A percentile compares a stretch with the other conserved stretches of the same genome.
Conservation (phyloP, 2,113 vertebrate species). For the Solea senegalensis region DNA sequence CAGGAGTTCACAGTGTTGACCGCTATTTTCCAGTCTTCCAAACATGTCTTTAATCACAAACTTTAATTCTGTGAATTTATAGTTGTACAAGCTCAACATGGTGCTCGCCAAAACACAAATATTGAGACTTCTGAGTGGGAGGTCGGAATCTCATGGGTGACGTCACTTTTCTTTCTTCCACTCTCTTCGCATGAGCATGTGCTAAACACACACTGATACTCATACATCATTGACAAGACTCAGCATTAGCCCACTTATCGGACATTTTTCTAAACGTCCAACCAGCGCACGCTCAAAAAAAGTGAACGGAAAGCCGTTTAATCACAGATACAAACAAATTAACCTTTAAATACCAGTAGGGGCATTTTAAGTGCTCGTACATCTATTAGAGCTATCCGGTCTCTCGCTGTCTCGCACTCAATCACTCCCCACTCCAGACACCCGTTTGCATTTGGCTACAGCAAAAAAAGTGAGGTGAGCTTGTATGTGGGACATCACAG, state of each 20-base stretch:
- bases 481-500: conserved; percentile 75
- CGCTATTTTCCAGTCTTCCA: no score
- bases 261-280: conserved; percentile 61
- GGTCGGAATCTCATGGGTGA: no score
- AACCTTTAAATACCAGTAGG: conserved; percentile 76
- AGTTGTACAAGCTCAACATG: no score
- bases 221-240: conserved; percentile 42
- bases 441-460: conserved; percentile 43
- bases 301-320: conserved; percentile 67
- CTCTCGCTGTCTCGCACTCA: conserved; percentile 33
- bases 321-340: conserved; percentile 76
- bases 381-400: conserved; percentile 41
- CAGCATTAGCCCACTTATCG: conserved; percentile 46
- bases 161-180: no score
- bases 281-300: conserved; percentile 28
- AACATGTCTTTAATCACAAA: no score
- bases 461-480: conserved; percentile 57
- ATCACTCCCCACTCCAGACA: conserved; percentile 43
- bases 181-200: no score
- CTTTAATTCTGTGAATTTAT: no score
- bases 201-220: neutral
- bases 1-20: no score
- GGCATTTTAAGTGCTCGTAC: conserved; percentile 52
- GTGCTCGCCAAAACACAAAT: no score
- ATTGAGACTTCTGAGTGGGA: no score